phyloP scores from a whole-genome alignment of 2,797 vertebrate species.

The Amblyraja radiata region DNA sequence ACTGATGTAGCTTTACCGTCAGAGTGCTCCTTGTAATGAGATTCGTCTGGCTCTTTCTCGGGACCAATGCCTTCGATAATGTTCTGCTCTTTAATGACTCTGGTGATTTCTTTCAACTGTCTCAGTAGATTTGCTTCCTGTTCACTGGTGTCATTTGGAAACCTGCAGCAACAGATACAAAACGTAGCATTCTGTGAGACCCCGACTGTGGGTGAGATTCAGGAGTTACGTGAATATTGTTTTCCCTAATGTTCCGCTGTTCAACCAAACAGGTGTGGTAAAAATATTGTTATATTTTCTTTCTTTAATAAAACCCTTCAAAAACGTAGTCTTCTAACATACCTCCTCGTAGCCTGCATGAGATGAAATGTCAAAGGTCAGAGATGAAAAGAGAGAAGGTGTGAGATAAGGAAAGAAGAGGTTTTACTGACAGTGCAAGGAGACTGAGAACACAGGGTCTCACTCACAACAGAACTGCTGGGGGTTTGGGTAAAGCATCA shows the following conservation, averaged over 20 bases:
- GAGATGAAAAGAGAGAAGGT: too few relatives aligned
- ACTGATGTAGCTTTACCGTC: constrained; percentile 61
- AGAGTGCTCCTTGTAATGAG: constrained; percentile 76
- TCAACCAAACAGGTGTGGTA: not conserved
- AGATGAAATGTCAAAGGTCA: too few relatives aligned
- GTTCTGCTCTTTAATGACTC: constrained; percentile 82
- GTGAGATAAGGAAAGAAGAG: too few relatives aligned
- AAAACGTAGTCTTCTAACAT: not conserved
- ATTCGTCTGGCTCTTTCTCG: constrained; percentile 73
- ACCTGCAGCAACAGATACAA: constrained; percentile 47
- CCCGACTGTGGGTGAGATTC: constrained; percentile 34
- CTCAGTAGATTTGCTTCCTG: constrained; percentile 82
- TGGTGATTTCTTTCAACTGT: constrained; percentile 85
- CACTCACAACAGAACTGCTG: not conserved
- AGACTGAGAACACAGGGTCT: not conserved
- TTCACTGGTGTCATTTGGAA: constrained; percentile 66
- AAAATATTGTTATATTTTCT: not conserved
- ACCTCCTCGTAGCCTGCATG: not conserved
- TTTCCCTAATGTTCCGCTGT: not conserved
- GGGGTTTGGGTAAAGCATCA: not conserved
- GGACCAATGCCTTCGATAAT: constrained; percentile 67
- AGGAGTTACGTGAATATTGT: not conserved
- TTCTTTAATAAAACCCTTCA: not conserved
- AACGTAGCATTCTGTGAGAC: constrained; percentile 43
- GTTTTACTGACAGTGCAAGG: not conserved